Conservation (phyloP, 2,113 vertebrate genomes). For the Myrmecobius fasciatus region DNA sequence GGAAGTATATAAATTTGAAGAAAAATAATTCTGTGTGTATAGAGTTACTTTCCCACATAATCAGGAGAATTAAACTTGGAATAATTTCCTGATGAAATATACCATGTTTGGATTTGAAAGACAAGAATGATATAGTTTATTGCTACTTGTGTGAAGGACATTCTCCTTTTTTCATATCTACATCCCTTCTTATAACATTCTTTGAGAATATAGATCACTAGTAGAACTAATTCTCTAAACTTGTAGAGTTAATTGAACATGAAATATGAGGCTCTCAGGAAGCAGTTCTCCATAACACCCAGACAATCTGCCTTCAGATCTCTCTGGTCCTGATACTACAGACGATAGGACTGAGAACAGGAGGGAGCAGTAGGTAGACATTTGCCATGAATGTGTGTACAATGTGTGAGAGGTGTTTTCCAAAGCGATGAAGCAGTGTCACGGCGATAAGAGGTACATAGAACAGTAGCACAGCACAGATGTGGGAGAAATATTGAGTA, state of each 20-base stretch:
- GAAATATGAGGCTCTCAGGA: background rate
- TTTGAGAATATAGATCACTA: background rate
- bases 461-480: conserved; percentile 56
- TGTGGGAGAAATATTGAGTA: conserved; percentile 44
- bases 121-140: background rate
- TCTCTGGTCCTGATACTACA: conserved; percentile 66
- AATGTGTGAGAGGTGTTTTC: background rate
- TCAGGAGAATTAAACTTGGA: background rate
- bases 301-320: background rate
- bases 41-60: background rate
- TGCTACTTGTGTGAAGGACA: background rate
- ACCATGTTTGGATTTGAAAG: background rate
- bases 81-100: background rate
- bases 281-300: background rate
- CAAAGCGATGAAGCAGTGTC: conserved; percentile 38
- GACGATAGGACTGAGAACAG: conserved; percentile 42
- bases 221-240: background rate
- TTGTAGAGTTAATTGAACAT: background rate
- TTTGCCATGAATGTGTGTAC: conserved; percentile 26
- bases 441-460: conserved; percentile 13
- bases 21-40: background rate
- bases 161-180: background rate
- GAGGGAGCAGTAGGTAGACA: conserved; percentile 27
- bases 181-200: background rate
- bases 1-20: background rate